Conservation (phyloP, 2,113 vertebrate genomes). For the Speoplatyrhinus poulsoni region DNA sequence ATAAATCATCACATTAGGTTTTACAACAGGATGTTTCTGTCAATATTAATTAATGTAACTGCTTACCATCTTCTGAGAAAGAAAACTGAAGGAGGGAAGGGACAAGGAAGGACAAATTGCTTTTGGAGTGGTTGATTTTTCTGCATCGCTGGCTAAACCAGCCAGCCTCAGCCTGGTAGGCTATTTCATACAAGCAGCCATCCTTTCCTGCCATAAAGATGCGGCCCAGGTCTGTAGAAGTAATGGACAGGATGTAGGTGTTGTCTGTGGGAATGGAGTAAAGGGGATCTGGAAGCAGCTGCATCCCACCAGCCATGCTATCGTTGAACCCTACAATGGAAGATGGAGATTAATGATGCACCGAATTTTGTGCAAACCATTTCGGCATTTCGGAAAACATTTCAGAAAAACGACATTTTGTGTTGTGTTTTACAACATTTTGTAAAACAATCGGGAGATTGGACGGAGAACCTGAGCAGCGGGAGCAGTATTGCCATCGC, state of each 20-base stretch:
- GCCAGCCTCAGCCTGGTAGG: conserved; percentile 96
- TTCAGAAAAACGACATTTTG: no score
- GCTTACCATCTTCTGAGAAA: conserved; percentile 95
- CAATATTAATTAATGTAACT: background rate
- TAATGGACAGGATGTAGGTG: conserved; percentile 90
- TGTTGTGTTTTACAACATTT: no score
- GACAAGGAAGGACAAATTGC: conserved; percentile 89
- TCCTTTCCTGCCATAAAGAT: conserved; percentile 97
- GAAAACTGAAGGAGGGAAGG: conserved; percentile 94
- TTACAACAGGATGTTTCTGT: background rate
- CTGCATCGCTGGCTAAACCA: conserved; percentile 96
- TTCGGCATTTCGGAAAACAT: no score
- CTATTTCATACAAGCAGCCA: conserved; percentile 96
- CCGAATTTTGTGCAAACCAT: no score
- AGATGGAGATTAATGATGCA: background rate
- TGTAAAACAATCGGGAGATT: no score
- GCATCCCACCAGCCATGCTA: conserved; percentile 93
- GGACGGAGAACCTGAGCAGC: no score
- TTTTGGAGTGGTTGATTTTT: conserved; percentile 98
- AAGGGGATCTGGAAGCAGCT: conserved; percentile 92
- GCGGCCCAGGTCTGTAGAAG: conserved; percentile 88
- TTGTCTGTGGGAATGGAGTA: conserved; percentile 97
- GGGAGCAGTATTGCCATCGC: no score
- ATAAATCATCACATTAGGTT: background rate
- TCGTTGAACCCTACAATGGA: conserved; percentile 81